phyloP scores from a whole-genome alignment of 1,140 invertebrate species.

The Caerostris extrusa region DNA sequence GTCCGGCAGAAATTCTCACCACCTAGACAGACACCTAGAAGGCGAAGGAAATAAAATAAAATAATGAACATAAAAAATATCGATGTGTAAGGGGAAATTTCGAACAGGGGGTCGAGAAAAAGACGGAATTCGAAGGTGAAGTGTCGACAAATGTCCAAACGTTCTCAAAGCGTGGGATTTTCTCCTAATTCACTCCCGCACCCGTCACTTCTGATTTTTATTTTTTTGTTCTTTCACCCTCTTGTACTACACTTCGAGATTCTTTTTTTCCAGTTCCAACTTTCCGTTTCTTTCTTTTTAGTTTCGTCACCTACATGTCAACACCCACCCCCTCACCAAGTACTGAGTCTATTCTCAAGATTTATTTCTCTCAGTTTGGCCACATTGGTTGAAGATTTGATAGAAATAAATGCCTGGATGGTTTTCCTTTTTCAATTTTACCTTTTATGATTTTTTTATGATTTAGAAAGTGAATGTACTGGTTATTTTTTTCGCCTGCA shows the following conservation, averaged over 20 bases:
- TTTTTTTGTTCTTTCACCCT: conserved; percentile 26
- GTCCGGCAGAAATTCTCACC: background rate
- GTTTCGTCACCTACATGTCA: conserved; percentile 17
- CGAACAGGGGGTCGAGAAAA: background rate
- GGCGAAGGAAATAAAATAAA: conserved; percentile 23
- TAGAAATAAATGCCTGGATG: conserved; percentile 57
- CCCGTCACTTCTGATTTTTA: conserved; percentile 51
- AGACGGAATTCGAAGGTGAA: conserved; percentile 5
- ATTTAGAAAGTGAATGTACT: conserved; percentile 17
- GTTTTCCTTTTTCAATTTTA: background rate
- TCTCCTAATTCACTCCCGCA: conserved; percentile 59
- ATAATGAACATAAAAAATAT: conserved; percentile 25
- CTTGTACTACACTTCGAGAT: background rate
- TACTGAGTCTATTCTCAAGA: conserved; percentile 21
- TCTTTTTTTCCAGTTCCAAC: background rate
- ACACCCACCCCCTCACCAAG: background rate
- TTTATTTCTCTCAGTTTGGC: conserved; percentile 40
- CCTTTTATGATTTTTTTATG: background rate
- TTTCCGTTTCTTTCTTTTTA: background rate
- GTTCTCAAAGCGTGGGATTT: conserved; percentile 57
- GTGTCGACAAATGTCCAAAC: conserved; percentile 69
- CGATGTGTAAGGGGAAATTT: background rate
- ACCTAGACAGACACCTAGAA: background rate
- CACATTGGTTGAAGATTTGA: background rate
- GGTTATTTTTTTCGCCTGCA: no score